Evolutionary conservation across 2,113 vertebrate genomes (phyloP).

Genomic region (Colius striatus): DNA sequence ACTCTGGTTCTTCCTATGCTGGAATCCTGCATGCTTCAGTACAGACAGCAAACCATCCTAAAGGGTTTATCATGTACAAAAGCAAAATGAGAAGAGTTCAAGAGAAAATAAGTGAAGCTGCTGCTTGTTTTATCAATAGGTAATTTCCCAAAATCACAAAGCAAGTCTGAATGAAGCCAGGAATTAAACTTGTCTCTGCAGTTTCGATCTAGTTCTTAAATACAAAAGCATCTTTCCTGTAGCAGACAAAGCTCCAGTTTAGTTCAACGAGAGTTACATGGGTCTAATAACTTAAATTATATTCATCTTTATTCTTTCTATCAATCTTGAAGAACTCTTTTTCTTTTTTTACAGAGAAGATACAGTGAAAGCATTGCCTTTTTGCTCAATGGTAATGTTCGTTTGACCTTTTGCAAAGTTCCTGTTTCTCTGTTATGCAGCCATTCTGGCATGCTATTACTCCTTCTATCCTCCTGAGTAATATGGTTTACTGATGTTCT

Average conservation of each 20-base stretch:
- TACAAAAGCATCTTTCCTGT: conserved; percentile 15
- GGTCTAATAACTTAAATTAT: background rate
- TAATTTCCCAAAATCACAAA: background rate
- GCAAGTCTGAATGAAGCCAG: background rate
- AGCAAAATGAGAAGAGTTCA: background rate
- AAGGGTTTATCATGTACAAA: background rate
- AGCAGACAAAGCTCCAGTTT: background rate
- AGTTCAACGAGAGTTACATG: background rate
- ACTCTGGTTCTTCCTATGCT: background rate
- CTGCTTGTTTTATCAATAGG: background rate
- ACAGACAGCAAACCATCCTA: background rate
- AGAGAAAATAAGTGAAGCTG: background rate
- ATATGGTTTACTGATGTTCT: conserved; percentile 42
- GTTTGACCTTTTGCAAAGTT: conserved; percentile 47
- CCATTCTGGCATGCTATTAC: background rate
- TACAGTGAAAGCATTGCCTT: background rate
- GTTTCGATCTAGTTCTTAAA: background rate
- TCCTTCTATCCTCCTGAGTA: conserved; percentile 49
- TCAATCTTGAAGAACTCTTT: background rate
- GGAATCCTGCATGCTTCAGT: background rate
- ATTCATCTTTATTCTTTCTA: conserved; percentile 25
- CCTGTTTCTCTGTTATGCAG: conserved; percentile 28
- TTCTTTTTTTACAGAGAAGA: background rate
- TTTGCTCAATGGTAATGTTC: conserved; percentile 16
- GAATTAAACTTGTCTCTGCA: background rate